A percentile compares a stretch with the other conserved stretches of the same genome.
Evolutionary conservation across 1,140 invertebrate genomes (phyloP).

Genomic region (Apocrypta bakeri): DNA sequence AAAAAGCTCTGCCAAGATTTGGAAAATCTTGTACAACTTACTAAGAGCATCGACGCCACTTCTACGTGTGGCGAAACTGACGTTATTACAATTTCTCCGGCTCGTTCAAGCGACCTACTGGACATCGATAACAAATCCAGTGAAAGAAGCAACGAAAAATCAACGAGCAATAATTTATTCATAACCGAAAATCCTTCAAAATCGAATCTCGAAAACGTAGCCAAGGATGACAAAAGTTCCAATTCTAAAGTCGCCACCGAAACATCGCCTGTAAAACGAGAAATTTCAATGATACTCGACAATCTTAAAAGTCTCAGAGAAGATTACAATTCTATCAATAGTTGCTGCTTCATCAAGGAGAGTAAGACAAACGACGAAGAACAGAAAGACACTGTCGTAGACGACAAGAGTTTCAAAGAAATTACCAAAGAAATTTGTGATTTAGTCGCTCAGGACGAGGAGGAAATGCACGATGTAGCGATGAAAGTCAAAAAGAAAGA

Average conservation of each 20-base stretch:
- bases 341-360: slow-evolving; percentile 16
- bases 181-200: background rate
- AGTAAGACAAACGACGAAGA: background rate
- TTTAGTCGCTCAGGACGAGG: background rate
- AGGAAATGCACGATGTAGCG: background rate
- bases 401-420: slow-evolving; percentile 23
- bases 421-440: slow-evolving; percentile 51
- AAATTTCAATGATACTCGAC: slow-evolving; percentile 41
- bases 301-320: slow-evolving; percentile 30
- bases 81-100: background rate
- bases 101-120: background rate
- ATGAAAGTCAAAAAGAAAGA: background rate
- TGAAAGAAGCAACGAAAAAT: background rate
- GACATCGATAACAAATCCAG: no score
- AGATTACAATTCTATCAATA: slow-evolving; percentile 8
- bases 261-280: slow-evolving; percentile 31
- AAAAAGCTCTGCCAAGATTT: slow-evolving; percentile 57
- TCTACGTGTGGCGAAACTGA: background rate
- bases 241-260: background rate
- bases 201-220: background rate
- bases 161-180: background rate
- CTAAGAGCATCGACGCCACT: slow-evolving; percentile 39
- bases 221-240: background rate
- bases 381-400: background rate
- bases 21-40: slow-evolving; percentile 56